Evolutionary conservation across 2,888 invertebrate genomes (phyloP).

Genomic region (Acutogordius australiensis): DNA sequence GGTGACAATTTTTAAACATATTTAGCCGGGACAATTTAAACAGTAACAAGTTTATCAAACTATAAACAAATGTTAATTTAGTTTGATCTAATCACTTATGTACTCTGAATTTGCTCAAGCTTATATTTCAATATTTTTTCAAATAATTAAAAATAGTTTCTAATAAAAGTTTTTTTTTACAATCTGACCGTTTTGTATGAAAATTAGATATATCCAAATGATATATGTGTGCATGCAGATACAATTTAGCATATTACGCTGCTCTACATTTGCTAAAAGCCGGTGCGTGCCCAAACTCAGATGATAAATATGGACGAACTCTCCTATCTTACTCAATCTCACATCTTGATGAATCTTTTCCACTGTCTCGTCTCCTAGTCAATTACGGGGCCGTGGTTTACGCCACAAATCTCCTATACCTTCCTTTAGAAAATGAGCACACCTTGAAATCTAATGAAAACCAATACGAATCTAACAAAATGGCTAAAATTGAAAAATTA

Average conservation of each 20-base stretch:
- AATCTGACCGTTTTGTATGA: too few species aligned
- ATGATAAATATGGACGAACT: slow-evolving; percentile 18
- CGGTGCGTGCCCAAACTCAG: slow-evolving; percentile 18
- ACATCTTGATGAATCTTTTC: slow-evolving; percentile 19
- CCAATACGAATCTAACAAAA: neutral
- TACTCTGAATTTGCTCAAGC: too few species aligned
- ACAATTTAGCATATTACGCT: neutral
- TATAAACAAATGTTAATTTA: too few species aligned
- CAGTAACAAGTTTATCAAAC: too few species aligned
- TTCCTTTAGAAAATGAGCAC: neutral
- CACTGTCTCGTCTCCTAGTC: slow-evolving; percentile 19
- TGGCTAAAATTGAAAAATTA: neutral
- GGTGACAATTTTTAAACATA: too few species aligned
- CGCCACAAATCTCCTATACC: neutral
- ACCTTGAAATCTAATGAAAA: neutral
- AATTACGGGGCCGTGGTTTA: slow-evolving; percentile 19
- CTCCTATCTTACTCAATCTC: slow-evolving; percentile 20
- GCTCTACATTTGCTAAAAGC: slow-evolving; percentile 17
- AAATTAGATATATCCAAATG: too few species aligned
- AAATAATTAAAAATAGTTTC: too few species aligned
- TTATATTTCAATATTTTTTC: too few species aligned
- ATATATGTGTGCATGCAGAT: too few species aligned
- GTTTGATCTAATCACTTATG: too few species aligned
- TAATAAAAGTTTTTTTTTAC: too few species aligned
- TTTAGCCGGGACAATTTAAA: too few species aligned